Conservation (phyloP, 2,797 vertebrate species). For the Gymnothorax javanicus region DNA sequence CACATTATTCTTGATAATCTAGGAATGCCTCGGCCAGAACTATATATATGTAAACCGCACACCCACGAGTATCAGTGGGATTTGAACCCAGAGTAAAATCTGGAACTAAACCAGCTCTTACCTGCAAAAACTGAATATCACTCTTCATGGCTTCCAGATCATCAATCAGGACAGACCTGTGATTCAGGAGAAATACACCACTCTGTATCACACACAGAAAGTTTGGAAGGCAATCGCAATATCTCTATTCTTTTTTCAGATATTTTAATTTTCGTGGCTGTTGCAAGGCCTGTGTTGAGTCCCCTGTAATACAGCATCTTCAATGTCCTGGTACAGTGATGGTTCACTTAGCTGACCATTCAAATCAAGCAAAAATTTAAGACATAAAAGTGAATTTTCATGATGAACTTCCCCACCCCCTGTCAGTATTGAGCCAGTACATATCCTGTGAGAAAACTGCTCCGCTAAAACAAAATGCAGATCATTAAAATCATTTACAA, state of each 20-base stretch:
- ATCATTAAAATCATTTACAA: neutral
- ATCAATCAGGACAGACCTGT: constrained; percentile 73
- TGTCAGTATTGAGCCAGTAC: neutral
- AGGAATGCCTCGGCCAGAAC: no score
- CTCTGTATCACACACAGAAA: constrained; percentile 8
- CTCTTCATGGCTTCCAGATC: constrained; percentile 72
- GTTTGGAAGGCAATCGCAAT: neutral
- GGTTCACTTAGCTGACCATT: neutral
- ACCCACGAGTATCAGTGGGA: no score
- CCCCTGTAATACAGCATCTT: no score
- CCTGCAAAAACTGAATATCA: constrained; percentile 75
- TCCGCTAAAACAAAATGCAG: neutral
- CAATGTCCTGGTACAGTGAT: neutral
- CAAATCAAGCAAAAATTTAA: neutral
- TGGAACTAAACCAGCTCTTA: constrained; percentile 54
- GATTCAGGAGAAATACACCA: constrained; percentile 20
- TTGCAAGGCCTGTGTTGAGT: no score
- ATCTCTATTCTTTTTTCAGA: no score
- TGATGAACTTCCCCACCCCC: neutral
- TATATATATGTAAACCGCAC: no score
- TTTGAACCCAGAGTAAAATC: neutral
- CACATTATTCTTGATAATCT: no score
- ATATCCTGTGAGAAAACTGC: neutral
- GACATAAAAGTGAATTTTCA: neutral
- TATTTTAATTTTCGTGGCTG: no score